Conservation (phyloP, 2,888 invertebrate species). For the Patella ulyssiponensis region DNA sequence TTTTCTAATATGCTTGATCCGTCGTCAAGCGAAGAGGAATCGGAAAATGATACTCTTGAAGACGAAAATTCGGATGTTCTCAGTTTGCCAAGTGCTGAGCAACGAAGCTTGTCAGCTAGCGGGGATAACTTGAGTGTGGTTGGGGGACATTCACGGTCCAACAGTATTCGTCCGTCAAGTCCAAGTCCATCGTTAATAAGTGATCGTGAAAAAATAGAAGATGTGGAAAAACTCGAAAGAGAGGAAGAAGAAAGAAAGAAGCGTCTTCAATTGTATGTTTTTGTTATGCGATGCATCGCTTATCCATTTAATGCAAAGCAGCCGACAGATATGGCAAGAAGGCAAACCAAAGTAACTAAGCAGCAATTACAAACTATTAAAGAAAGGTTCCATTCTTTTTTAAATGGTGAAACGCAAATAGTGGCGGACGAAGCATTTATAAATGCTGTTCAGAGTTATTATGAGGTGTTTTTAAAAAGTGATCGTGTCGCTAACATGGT, state of each 20-base stretch:
- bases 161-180: conserved; percentile 85
- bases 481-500: conserved; percentile 97
- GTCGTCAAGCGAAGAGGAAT: conserved; percentile 95
- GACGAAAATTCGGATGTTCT: conserved; percentile 73
- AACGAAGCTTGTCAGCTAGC: conserved; percentile 70
- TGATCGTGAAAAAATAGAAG: conserved; percentile 78
- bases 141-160: conserved; percentile 65
- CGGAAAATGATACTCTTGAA: conserved; percentile 85
- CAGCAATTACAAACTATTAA: conserved; percentile 95
- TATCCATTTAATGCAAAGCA: conserved; percentile 99
- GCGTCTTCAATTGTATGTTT: conserved; percentile 96
- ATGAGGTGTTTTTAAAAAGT: conserved; percentile 91
- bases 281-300: conserved; percentile 96
- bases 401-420: conserved; percentile 92
- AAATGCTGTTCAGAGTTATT: conserved; percentile 93
- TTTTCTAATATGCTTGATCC: conserved; percentile 87
- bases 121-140: conserved; percentile 69
- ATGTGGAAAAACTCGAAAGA: conserved; percentile 89
- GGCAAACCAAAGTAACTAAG: conserved; percentile 95
- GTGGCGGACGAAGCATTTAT: conserved; percentile 84
- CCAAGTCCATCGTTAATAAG: conserved; percentile 93
- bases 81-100: conserved; percentile 69
- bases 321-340: conserved; percentile 96
- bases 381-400: conserved; percentile 93
- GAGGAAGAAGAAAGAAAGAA: conserved; percentile 97